Evolutionary conservation across 2,888 invertebrate species (phyloP).

Genomic region (Chymomyza caudatula): DNA sequence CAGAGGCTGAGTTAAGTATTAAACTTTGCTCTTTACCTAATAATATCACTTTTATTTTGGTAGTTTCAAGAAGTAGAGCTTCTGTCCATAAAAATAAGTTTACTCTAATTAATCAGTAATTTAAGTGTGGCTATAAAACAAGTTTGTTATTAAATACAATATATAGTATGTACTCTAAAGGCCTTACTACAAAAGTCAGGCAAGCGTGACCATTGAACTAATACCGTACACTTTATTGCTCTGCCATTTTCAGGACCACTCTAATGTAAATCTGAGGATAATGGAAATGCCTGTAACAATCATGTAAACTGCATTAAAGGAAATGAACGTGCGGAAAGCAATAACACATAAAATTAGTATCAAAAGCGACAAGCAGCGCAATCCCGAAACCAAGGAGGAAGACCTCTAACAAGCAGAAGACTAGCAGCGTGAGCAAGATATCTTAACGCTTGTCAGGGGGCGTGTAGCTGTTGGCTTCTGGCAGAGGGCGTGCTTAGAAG

Average conservation of each 20-base stretch:
- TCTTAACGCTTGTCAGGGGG: not conserved
- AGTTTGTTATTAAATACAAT: too few relatives aligned
- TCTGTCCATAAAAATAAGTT: not conserved
- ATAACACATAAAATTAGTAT: slow-evolving; percentile 59
- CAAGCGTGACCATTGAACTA: too few relatives aligned
- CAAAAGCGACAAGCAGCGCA: slow-evolving; percentile 38
- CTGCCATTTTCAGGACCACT: not conserved
- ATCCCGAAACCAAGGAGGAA: slow-evolving; percentile 1
- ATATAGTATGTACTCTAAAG: too few relatives aligned
- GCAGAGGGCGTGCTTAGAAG: not conserved
- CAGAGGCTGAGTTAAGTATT: not conserved
- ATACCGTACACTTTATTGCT: too few relatives aligned
- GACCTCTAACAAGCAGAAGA: slow-evolving; percentile 17
- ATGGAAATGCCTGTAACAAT: slow-evolving; percentile 61
- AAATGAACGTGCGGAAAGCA: slow-evolving; percentile 39
- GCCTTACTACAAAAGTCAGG: too few relatives aligned
- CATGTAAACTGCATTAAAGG: slow-evolving; percentile 50
- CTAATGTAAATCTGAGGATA: slow-evolving; percentile 16
- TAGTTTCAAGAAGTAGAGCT: too few relatives aligned
- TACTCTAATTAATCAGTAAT: too few relatives aligned
- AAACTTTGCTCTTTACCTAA: not conserved
- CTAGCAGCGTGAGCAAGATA: slow-evolving; percentile 5
- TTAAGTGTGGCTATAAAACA: too few relatives aligned
- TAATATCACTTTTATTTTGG: not conserved
- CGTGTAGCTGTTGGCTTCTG: not conserved